phyloP scores from a whole-genome alignment of 2,797 vertebrate species.

The Odontamblyopus rebecca region DNA sequence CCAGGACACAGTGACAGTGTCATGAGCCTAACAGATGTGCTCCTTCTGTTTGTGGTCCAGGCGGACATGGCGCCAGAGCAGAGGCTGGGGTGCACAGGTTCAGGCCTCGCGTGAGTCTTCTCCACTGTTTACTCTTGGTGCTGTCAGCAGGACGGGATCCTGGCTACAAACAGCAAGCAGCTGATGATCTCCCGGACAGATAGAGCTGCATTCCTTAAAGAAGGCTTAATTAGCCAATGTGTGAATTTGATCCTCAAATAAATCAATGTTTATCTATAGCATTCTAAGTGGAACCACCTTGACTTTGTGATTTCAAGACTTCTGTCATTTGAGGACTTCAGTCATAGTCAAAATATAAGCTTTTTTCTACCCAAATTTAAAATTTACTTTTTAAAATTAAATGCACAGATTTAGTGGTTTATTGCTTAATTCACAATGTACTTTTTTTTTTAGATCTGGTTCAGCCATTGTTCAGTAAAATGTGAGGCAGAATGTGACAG shows the following conservation, averaged over 20 bases:
- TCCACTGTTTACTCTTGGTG: conserved; percentile 64
- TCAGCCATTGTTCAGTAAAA: neutral
- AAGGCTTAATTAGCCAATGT: conserved; percentile 63
- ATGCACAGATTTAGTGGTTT: neutral
- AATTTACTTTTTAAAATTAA: neutral
- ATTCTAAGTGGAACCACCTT: conserved; percentile 75
- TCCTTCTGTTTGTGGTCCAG: conserved; percentile 63
- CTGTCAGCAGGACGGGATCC: conserved; percentile 64
- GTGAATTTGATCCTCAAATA: conserved; percentile 73
- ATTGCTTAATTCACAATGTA: neutral
- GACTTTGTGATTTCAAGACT: conserved; percentile 19
- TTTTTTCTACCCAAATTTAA: neutral
- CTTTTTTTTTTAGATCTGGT: neutral
- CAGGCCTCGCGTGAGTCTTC: conserved; percentile 62
- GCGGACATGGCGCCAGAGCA: conserved; percentile 63
- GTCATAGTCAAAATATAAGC: neutral
- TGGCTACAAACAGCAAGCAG: conserved; percentile 63
- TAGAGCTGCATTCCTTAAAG: conserved; percentile 70
- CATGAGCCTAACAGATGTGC: conserved; percentile 76
- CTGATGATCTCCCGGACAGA: conserved; percentile 71
- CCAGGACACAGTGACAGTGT: conserved; percentile 37
- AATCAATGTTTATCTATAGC: conserved; percentile 78
- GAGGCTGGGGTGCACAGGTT: conserved; percentile 59
- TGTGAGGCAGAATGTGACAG: no score
- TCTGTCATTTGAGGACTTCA: neutral